Base-by-base conservation (phyloP, 64 coral and sea anemone genomes). In the Pachyseris speciosa region DNA sequence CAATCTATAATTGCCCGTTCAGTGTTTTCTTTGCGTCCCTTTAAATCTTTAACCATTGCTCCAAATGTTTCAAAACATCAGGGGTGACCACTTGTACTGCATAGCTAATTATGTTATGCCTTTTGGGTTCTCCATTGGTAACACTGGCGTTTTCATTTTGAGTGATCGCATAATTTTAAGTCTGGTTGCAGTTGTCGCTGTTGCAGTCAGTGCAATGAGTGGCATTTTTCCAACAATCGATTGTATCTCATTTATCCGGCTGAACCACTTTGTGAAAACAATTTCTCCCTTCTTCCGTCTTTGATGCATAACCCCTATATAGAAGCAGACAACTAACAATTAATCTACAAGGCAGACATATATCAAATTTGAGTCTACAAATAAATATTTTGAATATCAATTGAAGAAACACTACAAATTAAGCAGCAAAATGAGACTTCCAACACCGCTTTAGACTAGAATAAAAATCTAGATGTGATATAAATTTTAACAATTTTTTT, bases 211-310 rank as follows among this genome's bases (percentile, higher is more conserved):
- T 5, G 84, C 66, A 57, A 74, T 15, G 2, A 87, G 16, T 10
- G 67, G 84, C 40, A 87, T 28, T 25, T 73, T 59, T 7, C 45
- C 44, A 36, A 38, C 67, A 29, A 87, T 22, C 55, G 67, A 73
- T 24, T 48, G 67, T 25, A 87, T 87, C 42, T 87, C 67, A 58
- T 87, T 86, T 15, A 86, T 86, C 55, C 84, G 67, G 5, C 43
- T 11, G 55, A 87, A 87, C 67, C 68, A 87, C 20, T 87, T 87
- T 32, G 66, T 26, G 25, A 87, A 74, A 27, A 48, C 84, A 42
- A 73, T 22, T 25, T 87, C 84, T 37, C 84, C 84, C 58, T 87
- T 87, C 45, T 87, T 74, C 4, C n/a, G n/a, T n/a, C n/a, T n/a
- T n/a, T n/a, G 60, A 43, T 59, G 84, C 84, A 73, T 60, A 74